phyloP scores from a whole-genome alignment of 1,140 invertebrate genomes.

The Drosophila grimshawi region DNA sequence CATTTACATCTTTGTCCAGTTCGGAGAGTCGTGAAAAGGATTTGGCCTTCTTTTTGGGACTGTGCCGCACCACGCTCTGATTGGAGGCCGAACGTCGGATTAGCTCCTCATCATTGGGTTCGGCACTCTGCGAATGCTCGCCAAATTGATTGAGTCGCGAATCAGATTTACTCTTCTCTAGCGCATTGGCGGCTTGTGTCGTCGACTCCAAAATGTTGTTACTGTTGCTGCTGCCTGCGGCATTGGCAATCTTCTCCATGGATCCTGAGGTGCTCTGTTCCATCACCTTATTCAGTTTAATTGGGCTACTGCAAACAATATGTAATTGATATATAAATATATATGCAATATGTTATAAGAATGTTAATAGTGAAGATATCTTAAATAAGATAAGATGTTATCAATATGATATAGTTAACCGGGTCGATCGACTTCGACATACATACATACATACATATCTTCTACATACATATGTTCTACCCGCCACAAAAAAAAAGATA shows the following conservation, averaged over 20 bases:
- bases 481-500: too few species aligned
- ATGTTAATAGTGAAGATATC: too few species aligned
- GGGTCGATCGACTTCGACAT: too few species aligned
- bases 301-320: slow-evolving; percentile 70
- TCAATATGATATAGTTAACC: too few species aligned
- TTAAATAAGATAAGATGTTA: too few species aligned
- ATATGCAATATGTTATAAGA: too few species aligned
- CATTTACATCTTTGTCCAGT: slow-evolving; percentile 85
- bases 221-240: slow-evolving; percentile 5
- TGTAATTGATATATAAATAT: too few species aligned
- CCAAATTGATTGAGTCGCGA: slow-evolving; percentile 87
- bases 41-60: slow-evolving; percentile 86
- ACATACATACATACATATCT: too few species aligned
- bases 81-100: slow-evolving; percentile 84
- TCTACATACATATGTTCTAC: too few species aligned
- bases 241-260: slow-evolving; percentile 50
- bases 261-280: slow-evolving; percentile 49
- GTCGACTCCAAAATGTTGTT: slow-evolving; percentile 18
- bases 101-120: slow-evolving; percentile 84
- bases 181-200: slow-evolving; percentile 52
- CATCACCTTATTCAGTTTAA: slow-evolving; percentile 68
- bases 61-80: slow-evolving; percentile 85
- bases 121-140: slow-evolving; percentile 60
- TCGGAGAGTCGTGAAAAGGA: slow-evolving; percentile 86
- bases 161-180: slow-evolving; percentile 89